These are phyloP conservation scores for Phymatocera aterrima DNA, from an alignment of 2,888 invertebrate genomes.

Conservation along the genomic window DNA sequence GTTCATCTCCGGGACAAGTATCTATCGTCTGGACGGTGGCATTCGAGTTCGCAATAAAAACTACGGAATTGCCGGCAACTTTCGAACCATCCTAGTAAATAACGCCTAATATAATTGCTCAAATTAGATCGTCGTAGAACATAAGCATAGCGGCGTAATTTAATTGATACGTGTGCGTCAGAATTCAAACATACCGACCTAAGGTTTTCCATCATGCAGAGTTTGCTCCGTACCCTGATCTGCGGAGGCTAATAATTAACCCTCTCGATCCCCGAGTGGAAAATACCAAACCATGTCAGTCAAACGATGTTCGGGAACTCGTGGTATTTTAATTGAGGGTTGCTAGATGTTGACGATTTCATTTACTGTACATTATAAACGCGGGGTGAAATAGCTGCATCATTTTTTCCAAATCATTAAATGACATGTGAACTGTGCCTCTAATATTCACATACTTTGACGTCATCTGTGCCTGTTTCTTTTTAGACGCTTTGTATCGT, in stretches of 20 bases:
- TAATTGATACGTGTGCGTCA: neutral
- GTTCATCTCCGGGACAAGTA: no score
- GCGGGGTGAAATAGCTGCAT: neutral
- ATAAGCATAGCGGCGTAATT: no score
- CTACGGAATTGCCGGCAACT: no score
- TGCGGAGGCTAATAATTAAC: slow-evolving; percentile 1
- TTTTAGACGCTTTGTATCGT: no score
- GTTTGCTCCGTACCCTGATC: neutral
- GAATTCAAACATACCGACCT: neutral
- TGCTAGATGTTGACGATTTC: slow-evolving; percentile 24
- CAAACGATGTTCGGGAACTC: neutral
- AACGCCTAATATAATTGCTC: no score
- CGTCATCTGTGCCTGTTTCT: no score
- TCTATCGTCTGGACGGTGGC: no score
- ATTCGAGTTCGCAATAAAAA: no score
- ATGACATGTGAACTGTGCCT: no score
- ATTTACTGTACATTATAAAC: neutral
- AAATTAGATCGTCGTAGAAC: no score
- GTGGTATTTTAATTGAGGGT: slow-evolving; percentile 21
- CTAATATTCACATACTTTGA: no score
- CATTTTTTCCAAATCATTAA: neutral
- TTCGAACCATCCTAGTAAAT: no score
- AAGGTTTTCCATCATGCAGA: neutral
- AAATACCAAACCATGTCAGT: slow-evolving; percentile 4
- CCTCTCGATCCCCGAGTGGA: neutral